Evolutionary conservation across 2,888 invertebrate species (phyloP).

Genomic region (Rugalucina vietnamica): DNA sequence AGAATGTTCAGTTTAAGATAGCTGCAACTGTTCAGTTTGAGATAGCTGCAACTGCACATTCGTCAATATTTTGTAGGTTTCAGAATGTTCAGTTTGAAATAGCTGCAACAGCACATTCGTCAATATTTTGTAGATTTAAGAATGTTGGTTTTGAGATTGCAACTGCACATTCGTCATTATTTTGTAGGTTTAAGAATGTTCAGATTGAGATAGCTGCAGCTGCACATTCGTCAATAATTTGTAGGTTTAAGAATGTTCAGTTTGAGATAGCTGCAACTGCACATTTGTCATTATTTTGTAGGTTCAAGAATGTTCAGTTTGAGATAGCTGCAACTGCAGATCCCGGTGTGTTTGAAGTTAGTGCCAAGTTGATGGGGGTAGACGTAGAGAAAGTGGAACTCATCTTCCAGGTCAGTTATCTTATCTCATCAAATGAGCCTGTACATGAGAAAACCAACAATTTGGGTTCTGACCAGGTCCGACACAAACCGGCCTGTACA

Average conservation of each 20-base stretch:
- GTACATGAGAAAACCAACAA: too few relatives aligned
- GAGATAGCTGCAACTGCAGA: conserved; percentile 88
- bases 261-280: conserved; percentile 89
- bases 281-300: conserved; percentile 71
- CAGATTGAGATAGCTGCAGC: conserved; percentile 90
- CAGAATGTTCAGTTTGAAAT: too few relatives aligned
- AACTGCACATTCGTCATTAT: too few relatives aligned
- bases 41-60: too few relatives aligned
- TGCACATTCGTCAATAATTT: too few relatives aligned
- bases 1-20: too few relatives aligned
- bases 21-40: too few relatives aligned
- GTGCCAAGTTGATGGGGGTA: conserved; percentile 91
- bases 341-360: conserved; percentile 89
- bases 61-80: too few relatives aligned
- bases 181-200: conserved; percentile 88
- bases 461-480: too few relatives aligned
- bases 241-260: conserved; percentile 89
- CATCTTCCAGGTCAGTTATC: conserved; percentile 86
- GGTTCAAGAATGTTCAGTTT: conserved; percentile 90
- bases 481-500: too few relatives aligned
- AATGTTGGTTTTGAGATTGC: conserved; percentile 90
- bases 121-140: conserved; percentile 74
- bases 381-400: conserved; percentile 90
- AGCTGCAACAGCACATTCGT: too few relatives aligned
- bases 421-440: too few relatives aligned